Conservation (phyloP, 2,888 invertebrate genomes). For the Megalurothrips usitatus region DNA sequence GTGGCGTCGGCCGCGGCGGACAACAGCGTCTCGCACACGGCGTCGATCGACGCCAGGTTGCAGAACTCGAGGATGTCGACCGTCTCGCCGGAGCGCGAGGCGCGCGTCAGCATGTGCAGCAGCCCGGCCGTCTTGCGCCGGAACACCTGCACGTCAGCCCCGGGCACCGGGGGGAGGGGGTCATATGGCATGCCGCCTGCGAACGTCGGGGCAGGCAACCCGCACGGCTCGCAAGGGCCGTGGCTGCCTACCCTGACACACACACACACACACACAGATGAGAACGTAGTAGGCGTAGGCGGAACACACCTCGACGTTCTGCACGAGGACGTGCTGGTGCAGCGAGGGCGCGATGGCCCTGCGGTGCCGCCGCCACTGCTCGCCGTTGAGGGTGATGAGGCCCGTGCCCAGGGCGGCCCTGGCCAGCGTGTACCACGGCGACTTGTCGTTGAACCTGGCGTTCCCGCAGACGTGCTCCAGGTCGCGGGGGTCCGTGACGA, state of each 20-base stretch:
- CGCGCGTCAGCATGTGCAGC: not conserved
- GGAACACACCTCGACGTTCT: not conserved
- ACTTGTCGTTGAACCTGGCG: constrained; percentile 13
- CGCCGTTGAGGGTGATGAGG: constrained; percentile 5
- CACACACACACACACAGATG: no score
- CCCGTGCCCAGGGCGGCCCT: not conserved
- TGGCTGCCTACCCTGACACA: no score
- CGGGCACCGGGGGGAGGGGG: not conserved
- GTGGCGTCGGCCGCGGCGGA: not conserved
- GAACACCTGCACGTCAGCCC: not conserved
- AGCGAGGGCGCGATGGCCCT: constrained; percentile 3
- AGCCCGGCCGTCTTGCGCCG: not conserved
- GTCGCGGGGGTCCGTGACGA: constrained; percentile 15
- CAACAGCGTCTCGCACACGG: constrained; percentile 10
- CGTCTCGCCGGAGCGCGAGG: not conserved
- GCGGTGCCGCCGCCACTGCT: constrained; percentile 6
- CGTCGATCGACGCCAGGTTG: constrained; percentile 15
- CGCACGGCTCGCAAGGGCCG: no score
- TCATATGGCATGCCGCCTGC: not conserved
- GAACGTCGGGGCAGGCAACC: no score
- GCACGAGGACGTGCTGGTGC: constrained; percentile 15
- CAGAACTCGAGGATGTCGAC: constrained; percentile 9
- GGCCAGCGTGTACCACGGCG: constrained; percentile 5
- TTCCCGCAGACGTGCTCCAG: not conserved
- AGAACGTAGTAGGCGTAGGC: not conserved